These are phyloP conservation scores for Dendrocincla tyrannina DNA, from an alignment of 2,797 vertebrate species.

Conservation along the genomic window DNA sequence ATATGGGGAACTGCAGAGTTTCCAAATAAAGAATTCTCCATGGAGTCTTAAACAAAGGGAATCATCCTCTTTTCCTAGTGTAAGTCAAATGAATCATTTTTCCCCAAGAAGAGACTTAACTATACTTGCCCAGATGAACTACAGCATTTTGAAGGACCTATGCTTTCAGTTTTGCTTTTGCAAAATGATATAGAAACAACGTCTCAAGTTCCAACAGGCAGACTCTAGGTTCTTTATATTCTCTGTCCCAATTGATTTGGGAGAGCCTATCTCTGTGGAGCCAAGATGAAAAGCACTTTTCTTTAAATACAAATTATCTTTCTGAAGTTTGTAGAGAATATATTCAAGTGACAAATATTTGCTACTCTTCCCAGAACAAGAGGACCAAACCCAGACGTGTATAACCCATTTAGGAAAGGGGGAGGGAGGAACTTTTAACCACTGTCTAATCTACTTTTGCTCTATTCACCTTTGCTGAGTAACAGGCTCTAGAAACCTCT, in stretches of 20 bases:
- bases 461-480: neutral
- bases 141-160: neutral
- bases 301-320: neutral
- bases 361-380: neutral
- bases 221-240: conserved; percentile 38
- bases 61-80: neutral
- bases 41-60: neutral
- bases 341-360: neutral
- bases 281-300: neutral
- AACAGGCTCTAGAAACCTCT: neutral
- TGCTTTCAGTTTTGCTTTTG: neutral
- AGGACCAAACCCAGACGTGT: neutral
- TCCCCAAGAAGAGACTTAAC: neutral
- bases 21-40: conserved; percentile 49
- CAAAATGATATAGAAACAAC: conserved; percentile 1
- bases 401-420: rapidly evolving
- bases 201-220: conserved; percentile 18
- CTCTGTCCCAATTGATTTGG: neutral
- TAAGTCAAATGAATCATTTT: neutral
- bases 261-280: neutral
- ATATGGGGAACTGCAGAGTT: neutral
- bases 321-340: neutral
- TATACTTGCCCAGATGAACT: neutral
- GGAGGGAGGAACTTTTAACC: neutral
- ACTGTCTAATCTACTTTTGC: neutral